Conservation (phyloP, 2,888 invertebrate genomes). For the Pilophorus perplexus region DNA sequence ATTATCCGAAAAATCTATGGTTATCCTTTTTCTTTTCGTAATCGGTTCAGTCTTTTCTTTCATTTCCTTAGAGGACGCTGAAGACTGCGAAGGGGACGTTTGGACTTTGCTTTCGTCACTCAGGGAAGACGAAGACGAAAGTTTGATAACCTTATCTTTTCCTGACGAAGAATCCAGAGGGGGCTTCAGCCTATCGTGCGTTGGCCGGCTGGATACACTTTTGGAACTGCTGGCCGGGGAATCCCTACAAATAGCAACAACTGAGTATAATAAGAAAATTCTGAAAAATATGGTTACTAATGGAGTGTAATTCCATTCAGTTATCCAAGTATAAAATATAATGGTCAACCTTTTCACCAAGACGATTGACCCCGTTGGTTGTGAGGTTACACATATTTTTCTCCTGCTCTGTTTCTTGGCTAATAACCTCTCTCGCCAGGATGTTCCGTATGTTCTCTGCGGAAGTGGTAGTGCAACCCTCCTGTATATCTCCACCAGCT, state of each 20-base stretch:
- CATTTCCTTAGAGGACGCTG: not conserved
- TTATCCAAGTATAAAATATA: too few relatives aligned
- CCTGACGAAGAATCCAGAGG: not conserved
- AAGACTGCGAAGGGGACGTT: too few relatives aligned
- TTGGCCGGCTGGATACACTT: not conserved
- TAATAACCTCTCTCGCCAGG: slow-evolving; percentile 41
- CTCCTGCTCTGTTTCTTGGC: slow-evolving; percentile 33
- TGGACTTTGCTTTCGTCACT: too few relatives aligned
- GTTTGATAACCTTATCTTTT: slow-evolving; percentile 6
- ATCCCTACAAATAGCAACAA: not conserved
- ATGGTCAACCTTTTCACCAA: too few relatives aligned
- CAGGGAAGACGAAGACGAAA: not conserved
- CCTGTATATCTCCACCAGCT: slow-evolving; percentile 45
- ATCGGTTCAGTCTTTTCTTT: too few relatives aligned
- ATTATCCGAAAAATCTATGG: slow-evolving; percentile 35
- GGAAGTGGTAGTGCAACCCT: slow-evolving; percentile 45
- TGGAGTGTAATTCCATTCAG: too few relatives aligned
- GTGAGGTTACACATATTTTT: too few relatives aligned
- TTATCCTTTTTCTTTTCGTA: slow-evolving; percentile 36
- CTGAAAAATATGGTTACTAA: too few relatives aligned
- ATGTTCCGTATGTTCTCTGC: slow-evolving; percentile 42
- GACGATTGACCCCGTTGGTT: too few relatives aligned
- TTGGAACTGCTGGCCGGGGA: not conserved
- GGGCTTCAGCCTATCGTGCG: slow-evolving; percentile 27
- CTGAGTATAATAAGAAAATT: not conserved